Conservation (phyloP, 2,113 vertebrate species). For the Alethe castanea region DNA sequence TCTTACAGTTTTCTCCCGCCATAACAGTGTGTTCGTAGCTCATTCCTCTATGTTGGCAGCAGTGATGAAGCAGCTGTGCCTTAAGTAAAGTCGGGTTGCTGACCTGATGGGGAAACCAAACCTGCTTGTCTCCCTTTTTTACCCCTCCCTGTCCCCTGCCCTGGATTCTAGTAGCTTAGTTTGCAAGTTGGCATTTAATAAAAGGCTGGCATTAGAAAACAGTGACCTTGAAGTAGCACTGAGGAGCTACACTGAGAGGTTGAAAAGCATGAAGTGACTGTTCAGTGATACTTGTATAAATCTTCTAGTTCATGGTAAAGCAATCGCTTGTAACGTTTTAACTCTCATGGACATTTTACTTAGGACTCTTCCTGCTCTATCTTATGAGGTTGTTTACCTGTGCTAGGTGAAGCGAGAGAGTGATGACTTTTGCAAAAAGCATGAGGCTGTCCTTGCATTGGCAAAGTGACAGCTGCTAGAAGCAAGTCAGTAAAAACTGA, state of each 20-base stretch:
- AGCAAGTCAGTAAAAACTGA: background rate
- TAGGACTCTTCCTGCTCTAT: background rate
- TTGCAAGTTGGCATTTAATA: background rate
- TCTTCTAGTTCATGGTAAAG: background rate
- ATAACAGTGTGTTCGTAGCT: background rate
- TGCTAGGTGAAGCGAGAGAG: background rate
- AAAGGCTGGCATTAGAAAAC: background rate
- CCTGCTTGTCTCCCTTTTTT: background rate
- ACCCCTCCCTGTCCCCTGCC: fast-evolving
- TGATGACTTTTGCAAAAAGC: background rate
- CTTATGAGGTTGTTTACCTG: background rate
- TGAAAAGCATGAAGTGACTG: background rate
- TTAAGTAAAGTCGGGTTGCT: background rate
- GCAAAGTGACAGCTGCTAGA: background rate
- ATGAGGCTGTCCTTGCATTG: background rate
- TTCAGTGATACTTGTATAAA: background rate
- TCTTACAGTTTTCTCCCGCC: background rate
- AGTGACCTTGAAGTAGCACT: background rate
- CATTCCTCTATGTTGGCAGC: background rate
- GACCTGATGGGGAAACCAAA: background rate
- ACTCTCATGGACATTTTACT: background rate
- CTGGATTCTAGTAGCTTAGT: background rate
- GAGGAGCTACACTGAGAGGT: background rate
- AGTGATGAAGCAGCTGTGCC: background rate
- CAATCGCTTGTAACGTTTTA: background rate